phyloP scores from a whole-genome alignment of 2,888 invertebrate species.

The Coelogynopora nodosa region DNA sequence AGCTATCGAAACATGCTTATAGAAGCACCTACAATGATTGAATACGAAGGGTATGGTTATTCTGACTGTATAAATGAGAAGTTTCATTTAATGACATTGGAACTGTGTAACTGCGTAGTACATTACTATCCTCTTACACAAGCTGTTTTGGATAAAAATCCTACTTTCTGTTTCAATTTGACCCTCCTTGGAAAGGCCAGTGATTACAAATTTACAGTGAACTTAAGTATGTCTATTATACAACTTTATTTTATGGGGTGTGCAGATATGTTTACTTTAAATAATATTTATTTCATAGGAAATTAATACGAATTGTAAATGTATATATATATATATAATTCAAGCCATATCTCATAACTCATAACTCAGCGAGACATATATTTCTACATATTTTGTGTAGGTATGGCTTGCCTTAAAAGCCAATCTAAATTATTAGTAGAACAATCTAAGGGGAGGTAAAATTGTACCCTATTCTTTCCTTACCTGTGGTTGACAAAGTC shows the following conservation, averaged over 20 bases:
- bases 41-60: not conserved
- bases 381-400: no score
- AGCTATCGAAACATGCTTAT: not conserved
- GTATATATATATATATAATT: no score
- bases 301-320: not conserved
- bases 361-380: no score
- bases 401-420: no score
- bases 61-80: conserved; percentile 1
- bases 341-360: no score
- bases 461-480: no score
- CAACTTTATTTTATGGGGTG: not conserved
- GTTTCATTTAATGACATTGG: conserved; percentile 6
- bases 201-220: not conserved
- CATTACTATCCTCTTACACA: not conserved
- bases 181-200: not conserved
- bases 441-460: no score
- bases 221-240: not conserved
- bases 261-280: no score
- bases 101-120: not conserved
- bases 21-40: not conserved
- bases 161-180: not conserved
- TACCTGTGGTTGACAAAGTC: no score
- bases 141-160: not conserved
- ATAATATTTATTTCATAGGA: not conserved
- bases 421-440: no score